Base-by-base conservation (phyloP, 2,888 invertebrate species). In the Coleophora deauratella region DNA sequence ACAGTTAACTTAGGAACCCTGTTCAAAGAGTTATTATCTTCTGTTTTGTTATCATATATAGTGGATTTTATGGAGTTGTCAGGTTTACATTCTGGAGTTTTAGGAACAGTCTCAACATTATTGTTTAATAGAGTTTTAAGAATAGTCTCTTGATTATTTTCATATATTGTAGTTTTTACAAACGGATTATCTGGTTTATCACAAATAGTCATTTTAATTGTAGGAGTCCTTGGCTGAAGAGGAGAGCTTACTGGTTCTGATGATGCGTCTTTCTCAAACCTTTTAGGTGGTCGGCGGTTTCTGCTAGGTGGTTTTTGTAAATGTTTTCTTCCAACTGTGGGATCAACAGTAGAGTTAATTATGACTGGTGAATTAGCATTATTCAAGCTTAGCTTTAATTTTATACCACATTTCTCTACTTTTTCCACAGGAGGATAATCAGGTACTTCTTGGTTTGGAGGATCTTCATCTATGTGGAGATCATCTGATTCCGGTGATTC, bases 1-100 rank as follows among this genome's bases (percentile, higher is more conserved):
- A 92, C 80, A 50, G 91, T 92, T 41, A 92, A 76, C 71, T 92
- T 92, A 54, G 90, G 91, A 50, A 91, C 90, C 72, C 88, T 88
- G 64, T 86, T 86, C 42, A 85, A 62, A 54, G 80, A 75, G 52
- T 79, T 82, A 34, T 66, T 60, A 53, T 78, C 76, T 49, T 82
- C 80, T 46, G 76, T 58, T 53, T 80, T 81, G 50, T 81, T 84
- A 60, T 85, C 85, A 67, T 84, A 85, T 55, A 84, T 85, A 47
- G 84, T 85, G 13, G 80, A 70, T 66, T 82, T 80, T 1, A 85
- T 66, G 27, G 64, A 54, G 47, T 71, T 80, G 34, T 85, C 84
- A 37, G 61, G 50, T 59, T 78, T 85, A n/a, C 51, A 49, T 51
- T 80, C 77, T 40, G 69, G 55, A 44, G 61, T 55, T 52, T 66